These are phyloP conservation scores for Fragariocoptes setiger DNA, from an alignment of 1,140 invertebrate species.

Conservation along the genomic window DNA sequence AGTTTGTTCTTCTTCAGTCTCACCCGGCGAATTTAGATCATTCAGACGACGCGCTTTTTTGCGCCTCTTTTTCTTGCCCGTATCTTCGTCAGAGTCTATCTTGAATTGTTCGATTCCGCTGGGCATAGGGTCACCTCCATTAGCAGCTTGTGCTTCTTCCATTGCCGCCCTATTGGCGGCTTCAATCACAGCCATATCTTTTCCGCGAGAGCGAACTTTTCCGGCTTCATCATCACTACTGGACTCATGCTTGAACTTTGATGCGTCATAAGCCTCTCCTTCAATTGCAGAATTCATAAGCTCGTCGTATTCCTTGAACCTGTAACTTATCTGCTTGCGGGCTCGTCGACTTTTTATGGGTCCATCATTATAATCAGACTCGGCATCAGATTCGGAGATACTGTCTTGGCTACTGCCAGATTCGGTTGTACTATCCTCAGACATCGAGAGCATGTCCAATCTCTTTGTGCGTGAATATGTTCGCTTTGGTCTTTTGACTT, in stretches of 20 bases:
- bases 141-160: not conserved
- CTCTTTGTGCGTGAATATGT: constrained; percentile 1
- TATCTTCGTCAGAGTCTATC: constrained; percentile 29
- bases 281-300: constrained; percentile 68
- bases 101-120: not conserved
- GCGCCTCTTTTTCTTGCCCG: constrained; percentile 14
- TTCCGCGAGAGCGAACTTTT: constrained; percentile 24
- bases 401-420: not conserved
- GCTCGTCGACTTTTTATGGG: not conserved
- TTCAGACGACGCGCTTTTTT: constrained; percentile 27
- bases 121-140: not conserved
- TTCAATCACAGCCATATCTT: constrained; percentile 58
- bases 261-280: constrained; percentile 18
- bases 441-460: constrained; percentile 14
- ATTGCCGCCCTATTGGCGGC: constrained; percentile 13
- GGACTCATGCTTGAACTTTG: not conserved
- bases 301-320: constrained; percentile 67
- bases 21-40: constrained; percentile 41
- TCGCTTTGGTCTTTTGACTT: constrained; percentile 2
- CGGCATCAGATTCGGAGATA: not conserved
- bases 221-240: constrained; percentile 1
- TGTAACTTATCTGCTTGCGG: constrained; percentile 29
- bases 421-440: not conserved
- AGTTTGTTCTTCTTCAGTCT: constrained; percentile 27
- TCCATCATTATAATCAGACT: not conserved